Conservation (phyloP, 2,113 vertebrate genomes). For the Ardeotis arabs region DNA sequence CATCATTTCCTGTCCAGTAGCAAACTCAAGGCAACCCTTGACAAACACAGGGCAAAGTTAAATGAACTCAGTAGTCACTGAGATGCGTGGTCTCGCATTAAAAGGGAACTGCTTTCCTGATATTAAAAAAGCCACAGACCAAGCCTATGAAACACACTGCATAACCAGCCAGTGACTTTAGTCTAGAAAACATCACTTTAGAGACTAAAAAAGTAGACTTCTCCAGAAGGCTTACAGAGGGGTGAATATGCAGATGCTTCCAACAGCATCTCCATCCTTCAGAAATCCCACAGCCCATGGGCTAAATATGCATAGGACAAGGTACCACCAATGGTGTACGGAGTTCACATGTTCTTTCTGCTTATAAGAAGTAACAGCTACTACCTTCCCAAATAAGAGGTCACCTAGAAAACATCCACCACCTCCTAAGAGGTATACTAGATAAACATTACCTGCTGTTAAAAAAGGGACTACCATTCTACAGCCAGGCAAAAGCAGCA, state of each 20-base stretch:
- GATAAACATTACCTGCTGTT: not conserved
- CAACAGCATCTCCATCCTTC: not conserved
- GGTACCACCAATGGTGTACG: not conserved
- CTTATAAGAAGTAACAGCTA: not conserved
- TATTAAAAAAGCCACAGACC: not conserved
- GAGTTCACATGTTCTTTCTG: not conserved
- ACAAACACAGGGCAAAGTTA: not conserved
- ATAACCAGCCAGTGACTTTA: not conserved
- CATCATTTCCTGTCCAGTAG: not conserved
- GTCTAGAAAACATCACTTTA: not conserved
- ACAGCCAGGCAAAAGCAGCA: not conserved
- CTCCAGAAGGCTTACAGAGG: not conserved
- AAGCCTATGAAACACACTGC: rapidly evolving
- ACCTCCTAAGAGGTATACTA: not conserved
- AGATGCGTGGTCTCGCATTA: not conserved
- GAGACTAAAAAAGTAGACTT: not conserved
- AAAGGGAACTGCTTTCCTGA: not conserved
- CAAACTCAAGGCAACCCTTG: not conserved
- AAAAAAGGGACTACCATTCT: not conserved
- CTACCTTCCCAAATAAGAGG: not conserved
- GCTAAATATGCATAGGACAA: rapidly evolving
- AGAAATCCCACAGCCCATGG: not conserved
- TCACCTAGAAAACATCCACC: not conserved
- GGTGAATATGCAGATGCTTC: not conserved
- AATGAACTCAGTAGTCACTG: not conserved